Base-by-base conservation (phyloP, 35 echinoderm and acorn worm genomes). In the Holothuria glaberrima region DNA sequence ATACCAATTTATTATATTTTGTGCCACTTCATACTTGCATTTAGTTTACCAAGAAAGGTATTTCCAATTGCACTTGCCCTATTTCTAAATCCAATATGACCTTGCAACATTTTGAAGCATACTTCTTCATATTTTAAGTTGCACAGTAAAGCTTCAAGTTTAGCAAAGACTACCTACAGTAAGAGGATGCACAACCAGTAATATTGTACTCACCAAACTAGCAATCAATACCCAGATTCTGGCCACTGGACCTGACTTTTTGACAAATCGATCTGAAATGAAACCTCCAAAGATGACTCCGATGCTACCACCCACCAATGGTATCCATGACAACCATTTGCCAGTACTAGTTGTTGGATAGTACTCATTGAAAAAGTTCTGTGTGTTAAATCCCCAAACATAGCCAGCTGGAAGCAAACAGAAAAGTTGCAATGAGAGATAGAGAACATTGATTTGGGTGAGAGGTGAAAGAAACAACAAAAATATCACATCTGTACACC, bases 311-410 rank as follows among this genome's bases (percentile, higher is more conserved):
- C 94, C 91, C 12, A 96, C 94, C 58, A 96, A 56, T 6, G 94
- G 94, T 18, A 96, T 96, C 94, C 94, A 96, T 0, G 94, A 96
- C 18, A 96, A 68, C 94, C 94, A 96, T 41, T 63, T 58, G 34
- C 94, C 94, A 18, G 91, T 92, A 83, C 74, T 96, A 28, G 82
- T 52, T 0, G 68, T 34, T 4, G 94, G 88, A 48, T 91, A 93
- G 84, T 96, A 96, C 18, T 28, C 29, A 52, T 86, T 96, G 84
- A 96, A 96, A 65, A 86, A 96, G 5, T 48, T 75, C 72, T 96
- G 94, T 48, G 94, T 96, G 72, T 96, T 96, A 38, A 88, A 96
- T 29, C 87, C 94, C 94, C 94, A 96, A 2, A 96, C 94, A 96
- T 96, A 96, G 19, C 94, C 94, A 86, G 94, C 94, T 96, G 88